These are phyloP conservation scores for Triplophysa tibetana DNA, from an alignment of 2,113 vertebrate species.

Conservation along the genomic window DNA sequence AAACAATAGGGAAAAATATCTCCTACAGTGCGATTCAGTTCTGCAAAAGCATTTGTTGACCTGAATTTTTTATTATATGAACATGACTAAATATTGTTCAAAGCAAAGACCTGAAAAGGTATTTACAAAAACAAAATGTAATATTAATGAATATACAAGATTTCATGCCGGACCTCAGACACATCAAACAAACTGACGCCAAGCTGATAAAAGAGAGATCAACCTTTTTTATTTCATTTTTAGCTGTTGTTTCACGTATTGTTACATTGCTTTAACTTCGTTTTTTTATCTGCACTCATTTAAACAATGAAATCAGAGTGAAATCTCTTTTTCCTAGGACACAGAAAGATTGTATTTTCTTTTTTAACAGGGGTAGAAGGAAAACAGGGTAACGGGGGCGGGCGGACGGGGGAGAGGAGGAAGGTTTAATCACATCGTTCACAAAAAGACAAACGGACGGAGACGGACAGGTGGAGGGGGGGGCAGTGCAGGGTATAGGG, in stretches of 20 bases:
- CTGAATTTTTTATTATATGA: no score
- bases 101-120: neutral
- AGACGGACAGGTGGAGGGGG: conserved; percentile 27
- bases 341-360: conserved; percentile 68
- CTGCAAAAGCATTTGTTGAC: no score
- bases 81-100: neutral
- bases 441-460: conserved; percentile 66
- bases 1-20: no score
- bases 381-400: neutral
- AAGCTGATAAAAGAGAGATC: conserved; percentile 76
- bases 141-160: neutral
- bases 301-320: conserved; percentile 72
- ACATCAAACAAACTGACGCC: conserved; percentile 70
- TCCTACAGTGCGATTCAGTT: no score
- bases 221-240: conserved; percentile 72
- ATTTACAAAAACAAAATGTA: no score
- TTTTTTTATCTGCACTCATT: conserved; percentile 58
- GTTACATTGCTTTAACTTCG: conserved; percentile 62
- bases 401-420: conserved; percentile 29
- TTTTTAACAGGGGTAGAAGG: conserved; percentile 47
- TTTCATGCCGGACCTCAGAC: conserved; percentile 64
- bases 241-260: conserved; percentile 61
- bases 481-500: conserved; percentile 25
- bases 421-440: conserved; percentile 65
- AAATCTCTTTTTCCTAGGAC: conserved; percentile 77